Evolutionary conservation across 2,797 vertebrate species (phyloP), one percentile per base, ranked within the genome.

Genomic region (Cyprinodon diabolis): DNA sequence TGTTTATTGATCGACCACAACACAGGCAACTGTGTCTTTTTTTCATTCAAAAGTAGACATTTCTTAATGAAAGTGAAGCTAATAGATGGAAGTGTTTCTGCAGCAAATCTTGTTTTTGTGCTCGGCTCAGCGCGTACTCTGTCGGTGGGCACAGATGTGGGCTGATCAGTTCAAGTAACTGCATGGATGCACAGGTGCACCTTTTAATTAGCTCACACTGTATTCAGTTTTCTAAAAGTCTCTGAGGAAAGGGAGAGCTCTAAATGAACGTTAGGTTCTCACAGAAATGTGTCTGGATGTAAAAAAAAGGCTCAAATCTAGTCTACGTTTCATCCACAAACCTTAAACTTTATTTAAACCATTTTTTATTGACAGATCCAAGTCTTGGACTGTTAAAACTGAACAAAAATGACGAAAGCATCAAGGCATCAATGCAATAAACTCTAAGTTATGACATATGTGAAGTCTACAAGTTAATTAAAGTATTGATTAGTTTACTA

Each of bases 1-100:
- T 45, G 47, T 49, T 30, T 75, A 87, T 90, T 12, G 75, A 90
- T 85, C n/a, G 37, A 62, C 45, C 57, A 3, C 57, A 71, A 56
- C 45, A 81, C 74, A 49, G 68, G 45, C 57, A 72, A 19, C 43
- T 74, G 47, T 48, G 7, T 51, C 45, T 70, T 49, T 74, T 58
- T 56, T 75, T 68, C 43, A 45, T 57, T 5, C 2, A 76, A 15
- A 60, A 54, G 2, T 23, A n/a, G 40, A 43, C 5, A 8, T 15
- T 5, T 21, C 49, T 68, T 9, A 35, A 58, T 66, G 45, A 43
- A 40, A 60, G 23, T 21, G 35, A 37, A 12, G 58, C 8, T 40
- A 40, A 62, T 43, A n/a, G 7, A 43, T 43, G 40, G 40, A 63
- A n/a, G 19, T n/a, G 19, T 17, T 43, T 63, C 4, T 2, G 5